Evolutionary conservation across 2,888 invertebrate genomes (phyloP), one percentile per base, ranked within the genome.

Genomic region (Pimpla rufipes): DNA sequence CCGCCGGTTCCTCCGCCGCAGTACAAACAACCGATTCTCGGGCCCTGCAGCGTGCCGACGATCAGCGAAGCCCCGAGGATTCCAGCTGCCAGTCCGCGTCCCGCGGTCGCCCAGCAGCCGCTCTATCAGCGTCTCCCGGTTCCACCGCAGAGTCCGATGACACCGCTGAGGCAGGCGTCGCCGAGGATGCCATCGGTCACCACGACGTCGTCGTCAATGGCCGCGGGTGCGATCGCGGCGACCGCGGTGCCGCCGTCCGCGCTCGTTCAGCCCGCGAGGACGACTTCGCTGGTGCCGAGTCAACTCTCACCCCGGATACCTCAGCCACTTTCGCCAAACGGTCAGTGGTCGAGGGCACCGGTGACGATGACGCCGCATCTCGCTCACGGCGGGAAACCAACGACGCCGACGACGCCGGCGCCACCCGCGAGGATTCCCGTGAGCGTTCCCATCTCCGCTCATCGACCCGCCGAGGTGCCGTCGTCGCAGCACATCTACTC

Each of bases 101-200:
- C 91, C 0, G 87, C 88, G 0, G 76, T 82, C 0, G 64, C 83
- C 5, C 29, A 29, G 5, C 81, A 78, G 35, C 89, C 93, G 0
- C 83, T 92, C 1, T 93, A 93, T 64, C 93, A 93, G 73, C 87
- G 92, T 23, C 87, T 93, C 0, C 90, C 93, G 0, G 90, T 92
- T 0, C 90, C 92, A 0, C 90, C 92, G 6, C 93, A 92, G 55
- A 89, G 89, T 59, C 93, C 90, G 57, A 89, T 92, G 87, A 87
- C 90, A 4, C 90, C 92, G 0, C 85, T 91, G 75, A 83, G 92
- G 11, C 85, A 86, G 64, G 92, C 92, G 66, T 88, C 92, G 0
- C 87, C 91, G 0, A 91, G 92, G 0, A 90, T 91, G 81, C 87
- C 90, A 79, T 91, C 88, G 52, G 90, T 87, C 52, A 84, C 89